phyloP scores from a whole-genome alignment of 2,797 vertebrate genomes.

The Ambastaia sidthimunki region DNA sequence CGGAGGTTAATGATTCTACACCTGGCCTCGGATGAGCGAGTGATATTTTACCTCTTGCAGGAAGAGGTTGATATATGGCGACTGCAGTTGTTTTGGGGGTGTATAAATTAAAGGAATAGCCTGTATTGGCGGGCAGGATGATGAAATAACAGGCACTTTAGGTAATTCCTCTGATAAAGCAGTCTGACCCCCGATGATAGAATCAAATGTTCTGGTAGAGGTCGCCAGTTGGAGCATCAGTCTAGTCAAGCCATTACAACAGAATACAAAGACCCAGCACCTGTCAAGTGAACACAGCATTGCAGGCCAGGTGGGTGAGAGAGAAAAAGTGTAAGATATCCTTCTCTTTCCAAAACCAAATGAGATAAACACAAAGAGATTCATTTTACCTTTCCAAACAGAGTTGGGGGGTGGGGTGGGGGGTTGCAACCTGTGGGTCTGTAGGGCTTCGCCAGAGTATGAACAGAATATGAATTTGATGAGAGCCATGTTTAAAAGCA shows the following conservation, averaged over 20 bases:
- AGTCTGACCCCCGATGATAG: conserved; percentile 87
- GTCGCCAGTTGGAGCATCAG: conserved; percentile 88
- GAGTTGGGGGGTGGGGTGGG: conserved; percentile 2
- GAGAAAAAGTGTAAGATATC: conserved; percentile 26
- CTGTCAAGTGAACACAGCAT: conserved; percentile 66
- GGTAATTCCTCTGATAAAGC: conserved; percentile 95
- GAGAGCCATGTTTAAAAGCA: no score
- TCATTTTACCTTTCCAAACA: conserved; percentile 47
- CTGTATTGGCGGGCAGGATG: conserved; percentile 88
- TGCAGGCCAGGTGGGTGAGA: conserved; percentile 48
- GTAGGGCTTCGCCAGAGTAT: neutral
- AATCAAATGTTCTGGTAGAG: conserved; percentile 88
- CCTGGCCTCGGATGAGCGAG: conserved; percentile 80
- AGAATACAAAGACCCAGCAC: conserved; percentile 54
- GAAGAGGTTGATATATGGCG: conserved; percentile 86
- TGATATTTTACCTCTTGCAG: conserved; percentile 81
- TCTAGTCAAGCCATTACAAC: conserved; percentile 81
- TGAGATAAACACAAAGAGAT: conserved; percentile 23
- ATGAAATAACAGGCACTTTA: conserved; percentile 98
- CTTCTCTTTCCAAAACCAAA: conserved; percentile 35
- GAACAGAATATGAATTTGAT: neutral
- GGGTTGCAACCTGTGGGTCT: neutral
- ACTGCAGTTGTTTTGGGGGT: conserved; percentile 82
- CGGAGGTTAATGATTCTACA: conserved; percentile 83
- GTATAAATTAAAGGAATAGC: conserved; percentile 93